Evolutionary conservation across 92 coral and sea anemone genomes (phyloP).

Genomic region (Galaxea fascicularis): DNA sequence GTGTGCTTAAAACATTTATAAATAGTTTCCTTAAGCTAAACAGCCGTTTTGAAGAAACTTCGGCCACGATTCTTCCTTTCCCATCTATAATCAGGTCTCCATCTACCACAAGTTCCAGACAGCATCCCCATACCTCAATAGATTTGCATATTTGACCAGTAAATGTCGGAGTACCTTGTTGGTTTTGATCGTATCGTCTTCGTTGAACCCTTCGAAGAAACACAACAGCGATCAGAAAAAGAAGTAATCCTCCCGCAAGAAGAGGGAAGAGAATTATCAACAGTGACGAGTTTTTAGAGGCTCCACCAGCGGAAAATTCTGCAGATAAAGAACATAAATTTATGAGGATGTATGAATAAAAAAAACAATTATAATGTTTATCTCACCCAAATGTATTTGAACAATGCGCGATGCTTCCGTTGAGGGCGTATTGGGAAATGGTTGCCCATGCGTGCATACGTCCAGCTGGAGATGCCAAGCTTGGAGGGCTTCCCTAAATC

Average conservation of each 20-base stretch:
- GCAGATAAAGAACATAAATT: not conserved
- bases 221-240: not conserved
- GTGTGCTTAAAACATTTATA: no score
- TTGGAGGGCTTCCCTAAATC: no score
- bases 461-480: no score
- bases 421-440: no score
- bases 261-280: constrained; percentile 32
- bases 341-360: not conserved
- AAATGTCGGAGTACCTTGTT: constrained; percentile 7
- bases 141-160: not conserved
- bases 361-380: no score
- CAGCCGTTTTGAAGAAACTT: no score
- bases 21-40: no score
- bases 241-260: constrained; percentile 19
- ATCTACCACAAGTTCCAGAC: not conserved
- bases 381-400: not conserved
- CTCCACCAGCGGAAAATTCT: not conserved
- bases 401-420: no score
- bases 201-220: constrained; percentile 6
- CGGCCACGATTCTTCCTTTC: no score
- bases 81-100: no score
- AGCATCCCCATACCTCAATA: not conserved
- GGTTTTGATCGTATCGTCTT: constrained; percentile 7
- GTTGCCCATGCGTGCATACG: no score
- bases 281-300: not conserved